Base-by-base conservation (phyloP, 2,113 vertebrate genomes). In the Elaphurus davidianus region DNA sequence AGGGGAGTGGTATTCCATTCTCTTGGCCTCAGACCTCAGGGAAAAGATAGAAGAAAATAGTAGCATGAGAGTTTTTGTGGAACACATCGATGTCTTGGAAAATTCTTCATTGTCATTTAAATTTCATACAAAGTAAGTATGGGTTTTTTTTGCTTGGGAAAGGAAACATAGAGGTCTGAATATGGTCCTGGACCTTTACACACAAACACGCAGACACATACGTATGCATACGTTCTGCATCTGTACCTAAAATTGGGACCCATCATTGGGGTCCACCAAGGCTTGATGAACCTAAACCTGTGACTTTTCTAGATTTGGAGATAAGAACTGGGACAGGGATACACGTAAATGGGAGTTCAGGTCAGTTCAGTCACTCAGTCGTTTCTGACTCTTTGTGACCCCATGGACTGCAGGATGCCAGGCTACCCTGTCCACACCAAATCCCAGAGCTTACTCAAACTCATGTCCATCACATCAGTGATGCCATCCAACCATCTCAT, bases 21-120 rank as follows among this genome's bases (percentile, higher is more conserved):
- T n/a, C 5, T 5, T 97, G 71, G 97, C 94, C 45, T 92, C 97
- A 5, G 45, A 97, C 2, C 0, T 0, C 2, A 92, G 15, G 19
- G 90, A 97, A 83, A 79, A 12, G 3, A 84, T 97, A 62, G 83
- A 91, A 89, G 83, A 96, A 57, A 3, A 40, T 13, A 87, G 97
- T 5, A 76, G 13, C 78, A 96, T 96, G 97, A 91, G 95, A 16
- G 0, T 86, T 52, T 97, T 96, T 79, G 50, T 97, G 67, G 5
- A 96, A 5, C 0, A 2, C 6, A 87, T 97, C 0, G 0, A 81
- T 1, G 1, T 1, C 19, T 52, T 47, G 15, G 0, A 25, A 0
- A 64, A 97, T 1, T 62, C 11, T 33, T 89, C 97, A 28, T 0
- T 98, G 59, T 1, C 0, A 11, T 71, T 96, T 17, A 62, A 30